Base-by-base conservation (phyloP, 1,140 invertebrate species). In the Lepidurus arcticus region DNA sequence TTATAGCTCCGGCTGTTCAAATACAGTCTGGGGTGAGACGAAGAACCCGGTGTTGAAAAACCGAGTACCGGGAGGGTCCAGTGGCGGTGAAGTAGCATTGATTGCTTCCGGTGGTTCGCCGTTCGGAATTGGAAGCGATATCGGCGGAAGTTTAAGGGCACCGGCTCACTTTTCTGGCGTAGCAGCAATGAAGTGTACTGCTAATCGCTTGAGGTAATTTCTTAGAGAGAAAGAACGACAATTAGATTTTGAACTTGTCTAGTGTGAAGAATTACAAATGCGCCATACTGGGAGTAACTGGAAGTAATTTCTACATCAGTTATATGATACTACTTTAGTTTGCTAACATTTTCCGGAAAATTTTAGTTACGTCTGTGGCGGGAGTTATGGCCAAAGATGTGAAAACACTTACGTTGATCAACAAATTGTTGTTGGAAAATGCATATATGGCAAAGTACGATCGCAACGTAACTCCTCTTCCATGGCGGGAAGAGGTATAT, bases 71-170 rank as follows among this genome's bases (percentile, higher is more conserved):
- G 82, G 83, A 16, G 83, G 83, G 8, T 81, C 80, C 10, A 79
- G 78, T 24, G 81, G 82, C n/a, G 83, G 83, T 26, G 83, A 84
- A 81, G 82, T 78, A 7, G 80, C 81, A 42, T 79, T 85, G n/a
- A 83, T 85, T 53, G 83, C 47, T 24, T 75, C 24, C 11, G 82
- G 83, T 45, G 84, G 82, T n/a, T 83, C 83, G 1, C 53, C 81
- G 1, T 44, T 85, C 53, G 84, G 84, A 26, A 81, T 88, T 65
- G 87, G 87, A 7, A 85, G 84, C 34, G 87, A 88, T 81, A 86
- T 88, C 76, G 87, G 86, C 5, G 86, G 86, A 1, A 86, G 86
- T 77, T 85, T 87, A 42, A 80, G 86, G 13, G 85, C 86, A 82
- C 86, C 86, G 24, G 82, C 85, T 26, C 73, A 78, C 44, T 82